Base-by-base conservation (phyloP, 2,888 invertebrate species). In the Calameuta pallipes region DNA sequence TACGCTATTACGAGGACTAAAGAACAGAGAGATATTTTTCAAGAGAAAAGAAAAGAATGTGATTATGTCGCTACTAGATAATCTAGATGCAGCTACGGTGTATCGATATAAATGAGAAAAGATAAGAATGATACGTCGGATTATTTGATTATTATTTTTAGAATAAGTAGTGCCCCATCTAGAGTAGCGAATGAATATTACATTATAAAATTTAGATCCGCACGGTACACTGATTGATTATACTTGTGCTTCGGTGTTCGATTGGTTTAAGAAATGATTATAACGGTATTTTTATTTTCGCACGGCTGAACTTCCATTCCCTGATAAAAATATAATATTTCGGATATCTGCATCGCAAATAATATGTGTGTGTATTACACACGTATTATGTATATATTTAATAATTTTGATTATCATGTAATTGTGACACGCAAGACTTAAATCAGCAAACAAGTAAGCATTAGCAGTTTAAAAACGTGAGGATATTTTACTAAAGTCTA, bases 71-170 rank as follows among this genome's bases (percentile, higher is more conserved):
- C 36, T 68, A 76, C 41, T 77, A 71, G 75, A 77, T 74, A 73
- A 78, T 78, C 15, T 75, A 76, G 79, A 75, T 79, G 78, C 73
- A 68, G 23, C 80, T 37, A 56, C 75, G 78, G 78, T 76, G 78
- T n/a, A 76, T 73, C 11, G 69, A 75, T 75, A 69, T 76, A 68
- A 74, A 34, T 74, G 30, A 71, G 37, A 74, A 30, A 37, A 74
- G 74, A 75, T 13, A 37, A 77, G 35, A 74, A 23, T 15, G 9
- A 23, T 23, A 56, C 2, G 56, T 23, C 23, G 23, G 2, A 56
- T 30, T 34, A 74, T 23, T 74, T 30, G 11, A 74, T 30, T 36
- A 74, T 74, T 74, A 74, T 35, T 74, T 74, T 74, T 74, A 35
- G 74, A 74, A 74, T 35, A 35, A 36, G 2, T 6, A 74, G 34